Base-by-base conservation (phyloP, 2,888 invertebrate species). In the Pseudococcus longispinus region DNA sequence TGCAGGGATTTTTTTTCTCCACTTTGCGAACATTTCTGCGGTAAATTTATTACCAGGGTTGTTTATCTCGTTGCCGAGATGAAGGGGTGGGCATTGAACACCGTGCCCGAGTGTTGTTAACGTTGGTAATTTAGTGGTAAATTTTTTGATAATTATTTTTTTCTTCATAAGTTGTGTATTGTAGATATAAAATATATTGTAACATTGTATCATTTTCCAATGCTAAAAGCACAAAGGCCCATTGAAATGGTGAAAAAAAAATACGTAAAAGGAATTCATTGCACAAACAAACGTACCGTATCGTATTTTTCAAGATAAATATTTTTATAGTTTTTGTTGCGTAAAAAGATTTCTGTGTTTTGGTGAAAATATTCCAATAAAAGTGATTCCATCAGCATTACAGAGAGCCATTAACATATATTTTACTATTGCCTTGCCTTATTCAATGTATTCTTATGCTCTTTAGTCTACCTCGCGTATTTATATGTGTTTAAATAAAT, bases 321-420 rank as follows among this genome's bases (percentile, higher is more conserved):
- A 60, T 60, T 60, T 60, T 60, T 60, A 60, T 60, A 60, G 60
- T 60, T 60, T 60, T 60, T 60, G n/a, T 60, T 20, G 60, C 60
- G 60, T 60, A 60, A 60, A 60, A 60, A 60, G 60, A 60, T 60
- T 60, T 60, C 60, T 60, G 23, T 60, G 60, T 60, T 60, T 60
- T 60, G 60, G 60, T 60, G 60, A 60, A 60, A 60, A 60, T 60
- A 60, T 60, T 60, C 60, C 60, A 60, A 60, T 60, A 60, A 60
- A 60, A 60, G 60, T 60, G 60, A 60, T 60, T 60, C 60, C 60
- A 60, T 60, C 60, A 60, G 60, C 60, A 60, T 60, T 60, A 60
- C 23, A 60, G 60, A 60, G 60, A 60, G 60, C 60, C 23, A 60
- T 60, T 60, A 60, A 60, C 60, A 60, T 60, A 60, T 23, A 60